Evolutionary conservation across 2,797 vertebrate genomes (phyloP), one percentile per base, ranked within the genome.

Genomic region (Taenioides sp.): DNA sequence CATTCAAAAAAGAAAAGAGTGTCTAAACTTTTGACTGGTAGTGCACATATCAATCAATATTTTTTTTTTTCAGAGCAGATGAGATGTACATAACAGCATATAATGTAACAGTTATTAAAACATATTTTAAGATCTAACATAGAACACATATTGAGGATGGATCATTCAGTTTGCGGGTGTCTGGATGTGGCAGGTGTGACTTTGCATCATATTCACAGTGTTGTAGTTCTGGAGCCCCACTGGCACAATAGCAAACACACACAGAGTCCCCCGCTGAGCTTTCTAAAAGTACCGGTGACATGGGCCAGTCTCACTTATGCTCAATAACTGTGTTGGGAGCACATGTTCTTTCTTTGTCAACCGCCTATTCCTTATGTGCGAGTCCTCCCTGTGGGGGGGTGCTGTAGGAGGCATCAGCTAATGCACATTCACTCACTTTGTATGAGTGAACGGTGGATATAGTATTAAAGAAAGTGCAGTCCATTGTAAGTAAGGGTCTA

Each of bases 171-270:
- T 64, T 77, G 65, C 69, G 67, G 79, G 88, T 86, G 79, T 82
- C 70, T 76, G 81, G 71, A 82, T 75, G 61, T 84, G 85, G 84
- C 86, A 89, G 80, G 87, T 89, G 80, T 85, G 75, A 82, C 77
- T 77, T 65, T 66, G 54, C 50, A 69, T 62, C 54, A 65, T 69
- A 71, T 57, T 64, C 67, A 22, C 65, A 58, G 71, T 66, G 78
- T 76, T 0, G 70, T 73, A 25, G 57, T 54, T 69, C 54, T 54
- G 71, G 73, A 80, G 79, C 57, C 82, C 83, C 11, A 52, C 80
- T 4, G 69, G 84, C 75, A 63, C 67, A 67, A 68, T 62, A 60
- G 75, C 60, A 76, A 70, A 83, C 67, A 65, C 66, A 73, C 28
- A 63, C 28, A 57, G 34, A 37, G 34, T 37, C 27, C 69, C 84